These are phyloP conservation scores for Drosophila aldrichi DNA, from an alignment of 2,888 invertebrate genomes.

Conservation along the genomic window DNA sequence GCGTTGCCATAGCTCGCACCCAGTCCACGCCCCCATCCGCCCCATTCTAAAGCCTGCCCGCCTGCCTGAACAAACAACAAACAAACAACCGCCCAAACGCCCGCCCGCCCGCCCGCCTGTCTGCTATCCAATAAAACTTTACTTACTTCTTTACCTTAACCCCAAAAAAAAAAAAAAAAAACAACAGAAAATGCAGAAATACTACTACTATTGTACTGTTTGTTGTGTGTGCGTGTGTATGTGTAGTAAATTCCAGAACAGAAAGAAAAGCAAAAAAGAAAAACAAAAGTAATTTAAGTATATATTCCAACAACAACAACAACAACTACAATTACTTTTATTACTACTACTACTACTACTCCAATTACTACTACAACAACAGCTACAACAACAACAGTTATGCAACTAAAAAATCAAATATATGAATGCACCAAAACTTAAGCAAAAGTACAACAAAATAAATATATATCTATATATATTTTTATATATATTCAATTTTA, in stretches of 20 bases:
- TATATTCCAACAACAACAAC: slow-evolving; percentile 53
- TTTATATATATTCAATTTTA: slow-evolving; percentile 67
- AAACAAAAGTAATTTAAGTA: slow-evolving; percentile 11
- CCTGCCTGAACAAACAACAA: slow-evolving; percentile 23
- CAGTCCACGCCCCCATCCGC: background rate
- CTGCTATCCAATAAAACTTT: slow-evolving; percentile 44
- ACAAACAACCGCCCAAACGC: slow-evolving; percentile 7
- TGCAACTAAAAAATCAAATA: slow-evolving; percentile 82
- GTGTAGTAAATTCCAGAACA: slow-evolving; percentile 2
- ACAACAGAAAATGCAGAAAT: slow-evolving; percentile 18
- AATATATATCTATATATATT: background rate
- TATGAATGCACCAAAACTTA: slow-evolving; percentile 70
- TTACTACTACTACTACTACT: slow-evolving; percentile 57
- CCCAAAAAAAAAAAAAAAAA: too few relatives aligned
- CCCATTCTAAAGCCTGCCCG: slow-evolving; percentile 8
- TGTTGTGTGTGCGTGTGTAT: slow-evolving; percentile 66
- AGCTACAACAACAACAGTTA: slow-evolving; percentile 84
- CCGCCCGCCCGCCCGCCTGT: slow-evolving; percentile 20
- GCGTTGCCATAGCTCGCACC: slow-evolving; percentile 28
- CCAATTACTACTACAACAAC: slow-evolving; percentile 71
- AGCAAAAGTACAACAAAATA: slow-evolving; percentile 43
- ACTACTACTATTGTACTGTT: slow-evolving; percentile 56
- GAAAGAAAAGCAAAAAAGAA: slow-evolving; percentile 33
- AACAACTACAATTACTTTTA: slow-evolving; percentile 47
- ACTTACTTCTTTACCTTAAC: slow-evolving; percentile 35